Conservation (phyloP, 2,797 vertebrate species). For the Spea hammondii region DNA sequence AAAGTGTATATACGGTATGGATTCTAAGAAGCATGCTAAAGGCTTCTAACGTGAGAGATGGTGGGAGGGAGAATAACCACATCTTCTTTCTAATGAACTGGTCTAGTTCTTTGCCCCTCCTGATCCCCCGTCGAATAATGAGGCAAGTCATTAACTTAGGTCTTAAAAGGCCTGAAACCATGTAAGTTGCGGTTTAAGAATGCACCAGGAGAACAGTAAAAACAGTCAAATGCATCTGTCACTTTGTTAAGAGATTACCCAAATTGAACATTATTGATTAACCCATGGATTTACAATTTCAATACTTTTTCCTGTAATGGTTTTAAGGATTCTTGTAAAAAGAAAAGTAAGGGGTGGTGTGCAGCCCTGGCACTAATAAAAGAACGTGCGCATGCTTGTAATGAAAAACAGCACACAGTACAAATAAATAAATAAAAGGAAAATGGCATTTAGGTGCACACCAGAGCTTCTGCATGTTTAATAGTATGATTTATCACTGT, state of each 20-base stretch:
- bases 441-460: slow-evolving; percentile 21
- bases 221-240: slow-evolving; percentile 48
- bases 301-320: slow-evolving; percentile 47
- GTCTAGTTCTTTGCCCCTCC: slow-evolving; percentile 32
- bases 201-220: slow-evolving; percentile 48
- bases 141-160: slow-evolving; percentile 24
- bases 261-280: slow-evolving; percentile 41
- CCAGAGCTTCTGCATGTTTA: slow-evolving; percentile 23
- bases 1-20: too few species aligned
- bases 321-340: slow-evolving; percentile 44
- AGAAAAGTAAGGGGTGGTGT: slow-evolving; percentile 31
- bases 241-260: slow-evolving; percentile 45
- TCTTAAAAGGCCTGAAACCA: slow-evolving; percentile 52
- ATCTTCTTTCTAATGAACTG: slow-evolving; percentile 45
- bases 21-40: too few species aligned
- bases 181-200: slow-evolving; percentile 43
- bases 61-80: not conserved
- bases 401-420: slow-evolving; percentile 46
- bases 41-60: too few species aligned
- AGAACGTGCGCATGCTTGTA: slow-evolving; percentile 38
- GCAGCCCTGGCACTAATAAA: slow-evolving; percentile 43
- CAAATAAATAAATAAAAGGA: slow-evolving; percentile 24
- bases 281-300: slow-evolving; percentile 42
- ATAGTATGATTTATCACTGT: slow-evolving; percentile 13
- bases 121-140: slow-evolving; percentile 31